A percentile compares a stretch with the other conserved stretches of the same genome.
Evolutionary conservation across 2,888 invertebrate species (phyloP).

Genomic region (Sicus ferrugineus): DNA sequence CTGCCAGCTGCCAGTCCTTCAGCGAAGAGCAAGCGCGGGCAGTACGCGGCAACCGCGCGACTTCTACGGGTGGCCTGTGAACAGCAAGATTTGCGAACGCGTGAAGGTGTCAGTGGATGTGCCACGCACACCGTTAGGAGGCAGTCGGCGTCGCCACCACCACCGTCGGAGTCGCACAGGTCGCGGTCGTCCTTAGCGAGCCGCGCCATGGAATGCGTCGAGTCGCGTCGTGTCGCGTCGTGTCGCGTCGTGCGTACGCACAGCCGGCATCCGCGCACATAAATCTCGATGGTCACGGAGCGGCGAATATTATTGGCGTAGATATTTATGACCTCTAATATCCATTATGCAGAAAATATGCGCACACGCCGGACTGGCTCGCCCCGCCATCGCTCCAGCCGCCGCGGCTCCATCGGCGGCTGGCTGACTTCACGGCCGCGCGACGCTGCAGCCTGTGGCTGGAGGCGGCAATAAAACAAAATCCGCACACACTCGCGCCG

Average conservation of each 20-base stretch:
- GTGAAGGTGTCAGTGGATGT: not conserved
- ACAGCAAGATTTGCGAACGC: not conserved
- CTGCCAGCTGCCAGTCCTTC: not conserved
- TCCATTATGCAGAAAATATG: slow-evolving; percentile 23
- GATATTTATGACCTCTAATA: slow-evolving; percentile 23
- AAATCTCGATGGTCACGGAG: slow-evolving; percentile 24
- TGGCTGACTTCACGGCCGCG: slow-evolving; percentile 15
- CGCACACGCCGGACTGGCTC: not conserved
- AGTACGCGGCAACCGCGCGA: not conserved
- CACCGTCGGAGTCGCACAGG: not conserved
- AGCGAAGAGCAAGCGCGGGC: not conserved
- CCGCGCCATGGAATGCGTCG: not conserved
- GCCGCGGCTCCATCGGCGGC: not conserved
- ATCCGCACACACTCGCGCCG: not conserved
- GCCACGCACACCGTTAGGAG: slow-evolving; percentile 7
- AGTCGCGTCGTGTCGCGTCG: not conserved
- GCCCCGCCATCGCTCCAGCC: no score
- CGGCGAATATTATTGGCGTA: slow-evolving; percentile 16
- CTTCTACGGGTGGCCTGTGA: not conserved
- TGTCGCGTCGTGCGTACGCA: not conserved
- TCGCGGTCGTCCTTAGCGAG: not conserved
- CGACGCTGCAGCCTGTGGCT: slow-evolving; percentile 22
- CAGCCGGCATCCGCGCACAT: not conserved
- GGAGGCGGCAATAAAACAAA: slow-evolving; percentile 25
- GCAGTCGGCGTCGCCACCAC: not conserved